Evolutionary conservation across 2,113 vertebrate genomes (phyloP), one percentile per base, ranked within the genome.

Genomic region (Raja brachyura): DNA sequence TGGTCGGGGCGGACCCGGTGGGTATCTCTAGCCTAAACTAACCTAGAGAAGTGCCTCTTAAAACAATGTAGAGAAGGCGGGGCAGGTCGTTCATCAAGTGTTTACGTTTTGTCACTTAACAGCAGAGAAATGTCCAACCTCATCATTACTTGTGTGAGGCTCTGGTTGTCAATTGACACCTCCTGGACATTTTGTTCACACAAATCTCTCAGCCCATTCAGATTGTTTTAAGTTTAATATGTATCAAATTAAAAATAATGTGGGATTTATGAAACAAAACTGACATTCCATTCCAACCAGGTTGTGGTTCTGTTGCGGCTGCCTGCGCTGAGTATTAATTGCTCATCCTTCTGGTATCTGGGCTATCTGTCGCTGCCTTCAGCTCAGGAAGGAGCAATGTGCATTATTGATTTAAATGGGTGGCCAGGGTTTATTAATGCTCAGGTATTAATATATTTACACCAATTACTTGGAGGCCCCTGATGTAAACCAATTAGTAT

Each of bases 391-490:
- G 95, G 95, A 95, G 96, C 95, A 96, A 94, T 94, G 94, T 94
- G 93, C 95, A 94, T 94, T 96, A 96, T 93, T 93, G 77, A 93
- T 93, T 93, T 93, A 78, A 93, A 93, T 79, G 77, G 56, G 93
- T 93, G 93, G 95, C 96, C 94, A 93, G 96, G 96, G 96, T 97
- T 48, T 95, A 96, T 94, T 95, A 96, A 95, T 95, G 96, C 96
- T 98, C 98, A 99, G 98, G 98, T 98, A 97, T 96, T 97, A 98
- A 98, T 98, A 97, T 98, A 98, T 99, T 98, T 98, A 98, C 97
- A 97, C 97, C 97, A 97, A 98, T 98, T 98, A 98, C 97, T 97
- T 96, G 97, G 96, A 95, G 96, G 96, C 97, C 97, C 97, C 97
- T 96, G 96, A 98, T 98, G 97, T 98, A 98, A 97, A 97, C 96